Evolutionary conservation across 2,113 vertebrate species (phyloP), one percentile per base, ranked within the genome.

Genomic region (Scomber scombrus): DNA sequence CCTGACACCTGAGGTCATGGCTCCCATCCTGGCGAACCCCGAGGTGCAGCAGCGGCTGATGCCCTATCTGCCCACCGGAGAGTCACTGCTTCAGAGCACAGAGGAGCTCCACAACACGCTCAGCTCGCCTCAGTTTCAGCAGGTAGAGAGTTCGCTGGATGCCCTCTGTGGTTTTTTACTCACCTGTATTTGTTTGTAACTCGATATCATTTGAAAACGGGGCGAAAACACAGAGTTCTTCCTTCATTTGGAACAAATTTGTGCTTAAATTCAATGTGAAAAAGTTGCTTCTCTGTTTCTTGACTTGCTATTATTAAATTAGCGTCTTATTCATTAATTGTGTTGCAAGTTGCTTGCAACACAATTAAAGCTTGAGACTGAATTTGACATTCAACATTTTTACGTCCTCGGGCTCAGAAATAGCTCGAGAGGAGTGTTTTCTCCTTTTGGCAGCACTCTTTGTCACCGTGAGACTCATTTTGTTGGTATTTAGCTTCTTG

Each of bases 41-140:
- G 98, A 99, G 16, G 97, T 99, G n/a, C 98, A 98, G 87, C 95
- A 98, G 80, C 94, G 98, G 77, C 90, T 99, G 79, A 90, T 99
- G 84, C 97, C 98, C 40, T 99, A 97, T 90, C 96, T 99, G 15
- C 98, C 98, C 11, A 97, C 96, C 0, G 97, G 98, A 79, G 97
- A 99, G 76, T 97, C 96, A 0, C 94, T 99, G 83, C 97, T 92
- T 0, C 98, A 98, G 94, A 98, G 96, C 0, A 94, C 96, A 0
- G 97, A 98, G 0, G 97, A 99, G 95, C 98, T 99, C 76, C 97
- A 99, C 92, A 97, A 96, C 92, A 99, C 98, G 0, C 94, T 99
- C 81, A 98, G 94, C 50, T 99, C 98, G 0, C 98, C 98, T 3
- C 97, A 99, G 95, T 99, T 99, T 85, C 98, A 99, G 90, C 98